Base-by-base conservation (phyloP, 2,797 vertebrate genomes). In the Babyrousa celebensis region DNA sequence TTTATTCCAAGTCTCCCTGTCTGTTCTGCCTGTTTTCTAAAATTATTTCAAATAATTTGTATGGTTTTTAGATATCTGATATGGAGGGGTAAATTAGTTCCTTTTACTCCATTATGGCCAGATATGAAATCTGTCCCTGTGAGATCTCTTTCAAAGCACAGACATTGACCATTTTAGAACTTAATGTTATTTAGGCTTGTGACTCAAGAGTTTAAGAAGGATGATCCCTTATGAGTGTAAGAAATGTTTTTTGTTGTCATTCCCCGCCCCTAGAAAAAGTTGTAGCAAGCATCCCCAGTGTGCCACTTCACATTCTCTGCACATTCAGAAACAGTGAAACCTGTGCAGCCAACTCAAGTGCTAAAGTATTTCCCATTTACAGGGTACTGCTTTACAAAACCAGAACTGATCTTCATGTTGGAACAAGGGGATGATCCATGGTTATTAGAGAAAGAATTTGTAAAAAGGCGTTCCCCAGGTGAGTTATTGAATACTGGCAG, bases 311-410 rank as follows among this genome's bases (percentile, higher is more conserved):
- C n/a, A n/a, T 29, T 93, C 74, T 11, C 54, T 87, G 80, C 36
- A 71, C 17, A 25, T 89, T 89, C 36, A 63, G 14, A 23, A 88
- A 89, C 6, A 80, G 5, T 15, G 56, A 48, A 77, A 68, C 16
- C 21, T 93, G 1, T 67, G 25, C 36, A 85, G 27, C 14, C 63
- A 52, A 92, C 68, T 91, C 79, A 89, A 71, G n/a, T 83, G 29
- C 79, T 86, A 15, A 80, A 89, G 94, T 63, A 68, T 92, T 89
- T 89, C 23, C 71, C 67, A 6, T 62, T 83, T 82, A 68, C 58
- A 97, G 96, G 95, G 2, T 79, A 52, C 70, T 96, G 89, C 80
- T 95, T 78, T 86, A 62, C 94, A 62, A 97, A 95, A 83, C 94
- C 95, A 86, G 63, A 94, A 92, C 68, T 96, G 36, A 95, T 92